These are phyloP conservation scores for Pimpla rufipes DNA, from an alignment of 2,888 invertebrate genomes.

Conservation along the genomic window DNA sequence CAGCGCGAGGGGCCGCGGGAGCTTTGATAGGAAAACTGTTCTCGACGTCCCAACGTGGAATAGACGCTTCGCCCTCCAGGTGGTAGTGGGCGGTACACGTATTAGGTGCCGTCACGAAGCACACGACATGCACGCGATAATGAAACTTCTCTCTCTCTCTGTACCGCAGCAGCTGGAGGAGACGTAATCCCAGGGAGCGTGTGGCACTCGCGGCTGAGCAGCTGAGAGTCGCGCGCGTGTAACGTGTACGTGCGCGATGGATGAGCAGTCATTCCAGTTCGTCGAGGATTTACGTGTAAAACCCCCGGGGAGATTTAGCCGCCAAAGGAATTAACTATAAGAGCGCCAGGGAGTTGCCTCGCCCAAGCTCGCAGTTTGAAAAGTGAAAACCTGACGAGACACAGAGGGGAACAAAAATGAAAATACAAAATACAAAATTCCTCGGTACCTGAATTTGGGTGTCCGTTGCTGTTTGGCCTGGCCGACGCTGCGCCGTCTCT, in stretches of 20 bases:
- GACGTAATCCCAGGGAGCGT: slow-evolving; percentile 64
- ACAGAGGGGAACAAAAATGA: background rate
- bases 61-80: background rate
- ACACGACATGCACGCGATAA: slow-evolving; percentile 63
- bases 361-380: background rate
- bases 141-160: slow-evolving; percentile 61
- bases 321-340: slow-evolving; percentile 57
- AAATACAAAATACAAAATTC: slow-evolving; percentile 25
- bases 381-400: background rate
- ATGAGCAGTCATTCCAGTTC: slow-evolving; percentile 68
- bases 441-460: slow-evolving; percentile 96
- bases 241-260: slow-evolving; percentile 45
- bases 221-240: background rate
- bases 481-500: slow-evolving; percentile 98
- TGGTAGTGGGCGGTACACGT: slow-evolving; percentile 10
- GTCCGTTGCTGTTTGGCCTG: slow-evolving; percentile 96
- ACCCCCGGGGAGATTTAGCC: slow-evolving; percentile 49
- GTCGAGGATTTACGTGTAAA: slow-evolving; percentile 67
- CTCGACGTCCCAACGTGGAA: background rate
- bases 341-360: no score
- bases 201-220: slow-evolving; percentile 44
- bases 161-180: slow-evolving; percentile 9
- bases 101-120: slow-evolving; percentile 53
- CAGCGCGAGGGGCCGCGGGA: background rate
- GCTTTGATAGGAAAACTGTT: background rate